A percentile compares a stretch with the other conserved stretches of the same genome.
Conservation (phyloP, 2,113 vertebrate species). For the Spheniscus mendiculus region DNA sequence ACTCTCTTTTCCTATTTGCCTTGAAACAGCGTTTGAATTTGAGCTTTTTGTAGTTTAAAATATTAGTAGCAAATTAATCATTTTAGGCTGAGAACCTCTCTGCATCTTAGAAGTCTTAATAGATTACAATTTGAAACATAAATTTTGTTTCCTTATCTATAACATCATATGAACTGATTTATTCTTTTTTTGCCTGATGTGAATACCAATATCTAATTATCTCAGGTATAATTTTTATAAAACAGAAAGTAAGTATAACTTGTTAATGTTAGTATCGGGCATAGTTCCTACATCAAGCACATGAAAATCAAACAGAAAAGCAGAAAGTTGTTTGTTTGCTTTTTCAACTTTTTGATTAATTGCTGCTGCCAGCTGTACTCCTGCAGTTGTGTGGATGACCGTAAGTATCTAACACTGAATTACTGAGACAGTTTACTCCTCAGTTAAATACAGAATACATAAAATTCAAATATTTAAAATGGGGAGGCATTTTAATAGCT, state of each 20-base stretch:
- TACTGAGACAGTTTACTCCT: conserved; percentile 31
- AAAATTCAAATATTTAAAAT: conserved; percentile 55
- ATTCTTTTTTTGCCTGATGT: neutral
- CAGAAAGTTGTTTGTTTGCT: neutral
- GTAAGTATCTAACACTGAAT: conserved; percentile 52
- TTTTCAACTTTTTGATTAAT: conserved; percentile 14
- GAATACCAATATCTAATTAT: conserved; percentile 4
- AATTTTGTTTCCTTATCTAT: conserved; percentile 39
- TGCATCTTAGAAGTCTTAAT: conserved; percentile 12
- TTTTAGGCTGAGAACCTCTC: conserved; percentile 28
- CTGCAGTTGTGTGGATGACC: conserved; percentile 5
- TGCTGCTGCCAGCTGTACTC: neutral
- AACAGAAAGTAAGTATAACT: neutral
- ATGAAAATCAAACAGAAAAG: conserved; percentile 50
- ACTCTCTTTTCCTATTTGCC: conserved; percentile 53
- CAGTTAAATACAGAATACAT: conserved; percentile 52
- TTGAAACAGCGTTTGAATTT: conserved; percentile 18
- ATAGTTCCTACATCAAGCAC: neutral
- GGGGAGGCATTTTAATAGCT: conserved; percentile 45
- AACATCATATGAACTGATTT: conserved; percentile 43
- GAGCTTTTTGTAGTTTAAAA: conserved; percentile 58
- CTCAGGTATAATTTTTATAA: neutral
- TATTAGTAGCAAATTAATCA: conserved; percentile 51
- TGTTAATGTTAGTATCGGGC: neutral
- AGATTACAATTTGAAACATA: conserved; percentile 51